phyloP scores from a whole-genome alignment of 1,140 invertebrate species.

The Gryon sp. region DNA sequence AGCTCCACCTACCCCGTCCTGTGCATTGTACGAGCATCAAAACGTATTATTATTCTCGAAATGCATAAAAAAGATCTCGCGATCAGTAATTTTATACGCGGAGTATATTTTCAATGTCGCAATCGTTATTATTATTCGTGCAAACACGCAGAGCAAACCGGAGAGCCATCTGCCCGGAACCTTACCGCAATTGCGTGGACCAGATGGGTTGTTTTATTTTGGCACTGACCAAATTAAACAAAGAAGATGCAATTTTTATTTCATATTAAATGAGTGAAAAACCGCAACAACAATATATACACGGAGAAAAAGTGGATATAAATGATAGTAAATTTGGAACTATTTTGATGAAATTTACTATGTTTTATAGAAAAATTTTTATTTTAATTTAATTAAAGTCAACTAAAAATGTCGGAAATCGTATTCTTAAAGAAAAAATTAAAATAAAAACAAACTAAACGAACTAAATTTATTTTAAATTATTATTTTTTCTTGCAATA shows the following conservation, averaged over 20 bases:
- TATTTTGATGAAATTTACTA: no score
- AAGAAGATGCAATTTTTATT: neutral
- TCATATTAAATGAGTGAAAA: neutral
- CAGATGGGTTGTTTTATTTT: conserved; percentile 28
- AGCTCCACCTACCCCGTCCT: conserved; percentile 61
- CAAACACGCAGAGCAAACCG: conserved; percentile 31
- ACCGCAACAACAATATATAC: conserved; percentile 6
- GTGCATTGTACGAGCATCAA: conserved; percentile 63
- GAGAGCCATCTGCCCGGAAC: conserved; percentile 63
- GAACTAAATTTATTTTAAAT: no score
- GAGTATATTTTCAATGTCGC: conserved; percentile 67
- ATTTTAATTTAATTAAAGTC: no score
- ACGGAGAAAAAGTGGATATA: no score
- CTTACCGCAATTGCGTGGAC: conserved; percentile 64
- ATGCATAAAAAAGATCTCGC: conserved; percentile 55
- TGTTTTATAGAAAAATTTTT: no score
- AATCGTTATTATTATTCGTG: conserved; percentile 65
- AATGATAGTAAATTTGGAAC: no score
- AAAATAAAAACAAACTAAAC: no score
- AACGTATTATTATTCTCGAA: conserved; percentile 69
- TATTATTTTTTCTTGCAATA: no score
- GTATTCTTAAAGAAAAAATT: no score
- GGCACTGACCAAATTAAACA: no score
- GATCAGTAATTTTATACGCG: conserved; percentile 54
- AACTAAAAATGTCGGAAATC: no score